Evolutionary conservation across 2,113 vertebrate genomes (phyloP), one percentile per base, ranked within the genome.

Genomic region (Psilopsiagon aurifrons): DNA sequence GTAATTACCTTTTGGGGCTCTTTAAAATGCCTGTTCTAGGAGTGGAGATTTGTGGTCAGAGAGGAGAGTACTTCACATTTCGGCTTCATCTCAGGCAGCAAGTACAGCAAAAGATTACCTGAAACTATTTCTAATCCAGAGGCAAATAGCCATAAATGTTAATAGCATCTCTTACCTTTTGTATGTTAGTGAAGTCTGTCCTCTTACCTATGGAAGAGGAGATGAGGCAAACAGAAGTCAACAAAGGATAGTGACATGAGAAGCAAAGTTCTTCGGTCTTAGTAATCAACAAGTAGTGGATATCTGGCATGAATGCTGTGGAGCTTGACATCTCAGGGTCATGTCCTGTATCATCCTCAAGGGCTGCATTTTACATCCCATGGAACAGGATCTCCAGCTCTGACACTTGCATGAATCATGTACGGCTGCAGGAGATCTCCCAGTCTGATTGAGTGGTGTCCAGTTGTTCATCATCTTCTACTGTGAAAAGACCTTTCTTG

Each of bases 161-260:
- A 19, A 55, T 90, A 83, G 78, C 1, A 2, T 6, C n/a, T 51
- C 28, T 78, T 63, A 60, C 35, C 83, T 73, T 90, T 94, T 88
- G 95, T 82, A 60, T 97, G 73, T 88, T 95, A 94, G 63, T 81
- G 39, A 90, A 94, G 27, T 44, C 24, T 78, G 22, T 66, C 22
- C 10, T 57, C 31, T 82, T 60, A 52, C 24, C 11, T 25, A 13
- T 17, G 12, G 55, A 83, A 78, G n/a, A 29, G 20, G 33, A 73
- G 28, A 54, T 33, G 39, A 77, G 9, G 27, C n/a, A 88, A 93
- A 60, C 9, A 49, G 25, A 64, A 13, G 33, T 59, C 52, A 66
- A 59, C 23, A 31, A 86, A 60, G 13, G 9, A 55, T 33, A 88
- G 71, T 25, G 12, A 33, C 28, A 44, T 8, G 17, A 35, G 78